Evolutionary conservation across 2,113 vertebrate species (phyloP).

Genomic region (Anhinga rufa): DNA sequence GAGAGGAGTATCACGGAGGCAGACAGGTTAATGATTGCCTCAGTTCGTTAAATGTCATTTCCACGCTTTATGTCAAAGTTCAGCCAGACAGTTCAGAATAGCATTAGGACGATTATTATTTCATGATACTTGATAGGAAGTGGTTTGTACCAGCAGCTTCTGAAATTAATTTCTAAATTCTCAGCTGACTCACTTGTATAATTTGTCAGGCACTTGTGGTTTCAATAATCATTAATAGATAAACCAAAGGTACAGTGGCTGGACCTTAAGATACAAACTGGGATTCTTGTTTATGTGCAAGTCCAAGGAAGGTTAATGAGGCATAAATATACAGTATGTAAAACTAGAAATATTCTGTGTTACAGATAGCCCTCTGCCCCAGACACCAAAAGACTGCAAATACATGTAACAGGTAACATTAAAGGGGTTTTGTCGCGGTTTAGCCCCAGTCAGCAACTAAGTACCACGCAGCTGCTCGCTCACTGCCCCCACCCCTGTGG

Average conservation of each 20-base stretch:
- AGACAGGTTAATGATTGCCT: not conserved
- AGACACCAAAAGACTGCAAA: not conserved
- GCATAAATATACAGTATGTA: not conserved
- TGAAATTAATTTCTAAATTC: not conserved
- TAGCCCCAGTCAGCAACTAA: no score
- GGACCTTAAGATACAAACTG: not conserved
- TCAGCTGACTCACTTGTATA: not conserved
- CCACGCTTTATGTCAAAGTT: not conserved
- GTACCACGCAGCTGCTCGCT: no score
- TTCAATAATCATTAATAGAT: not conserved
- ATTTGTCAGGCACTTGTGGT: not conserved
- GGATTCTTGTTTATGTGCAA: not conserved
- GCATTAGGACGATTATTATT: not conserved
- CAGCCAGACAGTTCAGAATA: not conserved
- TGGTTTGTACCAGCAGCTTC: not conserved
- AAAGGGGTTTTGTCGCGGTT: not conserved
- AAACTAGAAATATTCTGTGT: not conserved
- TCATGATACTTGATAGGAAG: not conserved
- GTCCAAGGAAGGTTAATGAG: not conserved
- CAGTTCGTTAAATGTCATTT: not conserved
- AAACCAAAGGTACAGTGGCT: not conserved
- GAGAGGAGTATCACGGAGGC: not conserved
- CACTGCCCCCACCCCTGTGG: no score
- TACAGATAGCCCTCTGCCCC: not conserved
- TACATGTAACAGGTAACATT: not conserved